Conservation (phyloP, 35 echinoderm and acorn worm species). For the Ophiothrix spiculata region DNA sequence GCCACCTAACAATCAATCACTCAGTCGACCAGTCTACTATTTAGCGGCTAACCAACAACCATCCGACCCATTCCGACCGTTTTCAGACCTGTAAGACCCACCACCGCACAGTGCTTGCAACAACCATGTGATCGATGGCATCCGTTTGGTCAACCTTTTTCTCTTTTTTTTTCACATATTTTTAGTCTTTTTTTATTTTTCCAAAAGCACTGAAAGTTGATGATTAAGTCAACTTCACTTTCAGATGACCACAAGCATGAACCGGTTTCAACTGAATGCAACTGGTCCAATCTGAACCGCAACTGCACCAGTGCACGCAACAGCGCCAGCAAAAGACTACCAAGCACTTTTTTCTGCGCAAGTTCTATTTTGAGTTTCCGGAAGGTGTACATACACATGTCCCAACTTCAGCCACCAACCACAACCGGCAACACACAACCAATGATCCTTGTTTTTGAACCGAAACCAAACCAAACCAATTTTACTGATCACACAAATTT, state of each 20-base stretch:
- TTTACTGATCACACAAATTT: not conserved
- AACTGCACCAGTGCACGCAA: slow-evolving; percentile 9
- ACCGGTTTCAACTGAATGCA: not conserved
- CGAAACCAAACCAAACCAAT: not conserved
- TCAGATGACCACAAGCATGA: not conserved
- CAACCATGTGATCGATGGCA: too few species aligned
- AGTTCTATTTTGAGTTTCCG: too few species aligned
- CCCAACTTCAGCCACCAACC: not conserved
- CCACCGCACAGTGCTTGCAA: not conserved
- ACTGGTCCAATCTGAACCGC: not conserved
- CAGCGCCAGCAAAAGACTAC: not conserved
- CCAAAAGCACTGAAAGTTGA: slow-evolving; percentile 3
- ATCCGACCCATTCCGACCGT: not conserved
- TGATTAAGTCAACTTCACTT: not conserved
- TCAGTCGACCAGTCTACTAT: not conserved
- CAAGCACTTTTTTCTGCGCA: not conserved
- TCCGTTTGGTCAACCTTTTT: not conserved
- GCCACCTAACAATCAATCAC: slow-evolving; percentile 3
- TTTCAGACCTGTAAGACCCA: not conserved
- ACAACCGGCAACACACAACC: not conserved
- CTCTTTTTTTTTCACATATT: not conserved
- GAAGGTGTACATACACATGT: not conserved
- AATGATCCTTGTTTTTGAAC: not conserved
- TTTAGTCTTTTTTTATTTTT: not conserved
- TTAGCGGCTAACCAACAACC: not conserved